A percentile compares a stretch with the other conserved stretches of the same genome.
Conservation (phyloP, 2,113 vertebrate genomes). For the Actenoides hombroni region DNA sequence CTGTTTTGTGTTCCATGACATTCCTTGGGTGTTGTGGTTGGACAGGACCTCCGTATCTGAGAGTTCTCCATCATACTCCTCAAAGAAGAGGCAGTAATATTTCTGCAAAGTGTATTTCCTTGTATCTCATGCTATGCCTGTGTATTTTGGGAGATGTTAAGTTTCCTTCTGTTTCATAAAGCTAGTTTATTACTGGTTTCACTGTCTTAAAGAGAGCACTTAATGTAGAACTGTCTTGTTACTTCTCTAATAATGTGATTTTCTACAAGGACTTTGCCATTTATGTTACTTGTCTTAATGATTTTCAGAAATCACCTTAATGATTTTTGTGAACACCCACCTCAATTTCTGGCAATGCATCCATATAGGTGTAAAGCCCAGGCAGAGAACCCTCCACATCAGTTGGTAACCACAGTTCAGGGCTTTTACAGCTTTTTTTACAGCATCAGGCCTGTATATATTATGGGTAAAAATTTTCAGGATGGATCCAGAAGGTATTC, state of each 20-base stretch:
- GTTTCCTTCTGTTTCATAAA: neutral
- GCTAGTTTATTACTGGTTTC: neutral
- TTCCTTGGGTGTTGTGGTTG: neutral
- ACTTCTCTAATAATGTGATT: neutral
- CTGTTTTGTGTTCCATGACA: neutral
- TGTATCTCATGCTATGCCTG: neutral
- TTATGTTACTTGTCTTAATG: neutral
- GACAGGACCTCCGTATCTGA: neutral
- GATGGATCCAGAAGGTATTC: neutral
- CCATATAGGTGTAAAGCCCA: neutral
- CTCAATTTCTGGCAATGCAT: neutral
- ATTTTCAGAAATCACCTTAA: neutral
- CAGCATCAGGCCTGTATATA: neutral
- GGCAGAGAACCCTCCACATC: neutral
- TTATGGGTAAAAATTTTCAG: neutral
- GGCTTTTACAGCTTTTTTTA: neutral
- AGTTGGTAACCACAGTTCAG: neutral
- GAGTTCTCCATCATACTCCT: neutral
- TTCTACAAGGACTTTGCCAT: neutral
- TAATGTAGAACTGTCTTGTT: constrained; percentile 31
- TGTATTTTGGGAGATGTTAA: neutral
- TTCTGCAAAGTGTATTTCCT: neutral
- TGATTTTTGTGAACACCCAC: neutral
- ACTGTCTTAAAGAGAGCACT: neutral
- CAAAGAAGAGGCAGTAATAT: neutral